These are phyloP conservation scores for Gerosis bhagava DNA, from an alignment of 2,888 invertebrate species.

Conservation along the genomic window DNA sequence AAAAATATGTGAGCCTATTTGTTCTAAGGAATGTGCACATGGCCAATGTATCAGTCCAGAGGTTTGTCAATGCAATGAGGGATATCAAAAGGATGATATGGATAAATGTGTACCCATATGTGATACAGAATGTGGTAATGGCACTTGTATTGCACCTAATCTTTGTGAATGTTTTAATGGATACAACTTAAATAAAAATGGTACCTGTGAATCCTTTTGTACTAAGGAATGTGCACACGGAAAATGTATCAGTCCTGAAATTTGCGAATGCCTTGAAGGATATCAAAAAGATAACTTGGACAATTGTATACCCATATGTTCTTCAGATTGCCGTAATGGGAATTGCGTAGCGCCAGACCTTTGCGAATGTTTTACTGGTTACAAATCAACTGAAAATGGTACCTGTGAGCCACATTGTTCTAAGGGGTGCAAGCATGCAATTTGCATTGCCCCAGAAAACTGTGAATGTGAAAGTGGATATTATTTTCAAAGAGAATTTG, in stretches of 20 bases:
- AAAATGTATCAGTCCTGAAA: constrained; percentile 28
- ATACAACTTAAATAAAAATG: too few relatives aligned
- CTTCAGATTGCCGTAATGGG: constrained; percentile 69
- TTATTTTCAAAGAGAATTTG: constrained; percentile 4
- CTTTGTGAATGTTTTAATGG: constrained; percentile 51
- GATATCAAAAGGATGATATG: neutral
- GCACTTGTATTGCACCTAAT: constrained; percentile 48
- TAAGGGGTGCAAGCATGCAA: constrained; percentile 37
- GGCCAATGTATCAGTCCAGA: constrained; percentile 66
- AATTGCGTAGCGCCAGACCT: constrained; percentile 66
- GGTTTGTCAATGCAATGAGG: constrained; percentile 16
- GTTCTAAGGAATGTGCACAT: constrained; percentile 54
- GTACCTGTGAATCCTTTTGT: constrained; percentile 37
- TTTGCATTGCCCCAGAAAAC: constrained; percentile 37
- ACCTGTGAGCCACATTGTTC: constrained; percentile 55
- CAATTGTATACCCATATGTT: constrained; percentile 49
- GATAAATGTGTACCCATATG: constrained; percentile 36
- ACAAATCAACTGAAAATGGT: constrained; percentile 40
- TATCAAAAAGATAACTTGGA: constrained; percentile 20
- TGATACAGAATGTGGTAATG: constrained; percentile 36
- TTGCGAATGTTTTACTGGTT: constrained; percentile 67
- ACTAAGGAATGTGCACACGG: constrained; percentile 31
- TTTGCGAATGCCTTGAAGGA: constrained; percentile 32
- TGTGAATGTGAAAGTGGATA: constrained; percentile 29
- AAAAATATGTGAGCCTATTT: constrained; percentile 32